Evolutionary conservation across 2,113 vertebrate species (phyloP).

Genomic region (Strix uralensis): DNA sequence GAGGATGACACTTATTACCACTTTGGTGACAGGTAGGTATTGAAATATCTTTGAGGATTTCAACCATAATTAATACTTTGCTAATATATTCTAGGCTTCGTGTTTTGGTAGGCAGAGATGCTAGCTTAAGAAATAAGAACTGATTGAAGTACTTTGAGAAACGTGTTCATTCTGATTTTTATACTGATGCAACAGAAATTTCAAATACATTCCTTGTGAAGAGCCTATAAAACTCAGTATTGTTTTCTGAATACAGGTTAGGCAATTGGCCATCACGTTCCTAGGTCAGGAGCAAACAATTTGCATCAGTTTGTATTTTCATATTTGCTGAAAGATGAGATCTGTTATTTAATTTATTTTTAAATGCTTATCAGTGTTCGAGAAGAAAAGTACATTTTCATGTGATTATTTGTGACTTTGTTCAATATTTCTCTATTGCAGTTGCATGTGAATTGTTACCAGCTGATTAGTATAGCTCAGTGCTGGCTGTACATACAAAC

Average conservation of each 20-base stretch:
- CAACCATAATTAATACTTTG: conserved; percentile 5
- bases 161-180: not conserved
- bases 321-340: not conserved
- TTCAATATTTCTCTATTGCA: not conserved
- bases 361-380: not conserved
- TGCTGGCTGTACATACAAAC: not conserved
- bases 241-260: not conserved
- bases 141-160: not conserved
- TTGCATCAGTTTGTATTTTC: not conserved
- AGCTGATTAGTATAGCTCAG: not conserved
- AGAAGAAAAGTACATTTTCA: not conserved
- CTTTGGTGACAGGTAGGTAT: not conserved
- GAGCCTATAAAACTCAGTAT: not conserved
- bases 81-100: not conserved
- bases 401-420: not conserved
- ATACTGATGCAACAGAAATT: not conserved
- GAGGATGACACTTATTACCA: not conserved
- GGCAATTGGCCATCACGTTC: not conserved
- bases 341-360: not conserved
- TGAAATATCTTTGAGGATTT: not conserved
- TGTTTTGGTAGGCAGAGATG: not conserved
- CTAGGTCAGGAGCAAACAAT: not conserved
- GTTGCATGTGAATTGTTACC: not conserved
- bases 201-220: not conserved
- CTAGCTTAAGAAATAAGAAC: not conserved